Conservation (phyloP, 2,797 vertebrate species). For the Lacerta viridis region DNA sequence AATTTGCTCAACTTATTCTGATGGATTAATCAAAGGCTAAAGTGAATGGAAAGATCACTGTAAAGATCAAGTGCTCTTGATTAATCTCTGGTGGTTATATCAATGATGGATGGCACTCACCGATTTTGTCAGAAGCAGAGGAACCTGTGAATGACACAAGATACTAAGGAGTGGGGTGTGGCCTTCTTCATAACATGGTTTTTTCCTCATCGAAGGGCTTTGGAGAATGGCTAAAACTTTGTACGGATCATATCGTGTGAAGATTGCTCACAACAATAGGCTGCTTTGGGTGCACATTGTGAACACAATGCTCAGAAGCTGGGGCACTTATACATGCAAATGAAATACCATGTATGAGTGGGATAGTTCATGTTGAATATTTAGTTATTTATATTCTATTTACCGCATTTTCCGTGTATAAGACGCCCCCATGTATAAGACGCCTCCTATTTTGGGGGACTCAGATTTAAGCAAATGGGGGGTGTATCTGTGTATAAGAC, state of each 20-base stretch:
- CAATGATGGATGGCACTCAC: background rate
- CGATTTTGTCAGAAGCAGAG: background rate
- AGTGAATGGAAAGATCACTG: background rate
- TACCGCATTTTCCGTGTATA: too few species aligned
- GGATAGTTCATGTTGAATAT: too few species aligned
- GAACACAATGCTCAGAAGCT: background rate
- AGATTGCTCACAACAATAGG: background rate
- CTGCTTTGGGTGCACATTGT: background rate
- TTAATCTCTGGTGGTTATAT: background rate
- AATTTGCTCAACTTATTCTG: slow-evolving; percentile 8
- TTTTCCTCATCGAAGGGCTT: background rate
- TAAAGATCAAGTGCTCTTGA: background rate
- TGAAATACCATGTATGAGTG: background rate
- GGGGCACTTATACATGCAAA: background rate
- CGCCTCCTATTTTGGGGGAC: too few species aligned
- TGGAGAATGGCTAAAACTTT: background rate
- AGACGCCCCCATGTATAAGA: too few species aligned
- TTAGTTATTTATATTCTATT: too few species aligned
- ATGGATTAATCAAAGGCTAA: slow-evolving; percentile 15
- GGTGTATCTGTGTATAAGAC: too few species aligned
- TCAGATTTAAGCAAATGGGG: too few species aligned
- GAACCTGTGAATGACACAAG: background rate
- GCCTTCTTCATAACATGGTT: background rate
- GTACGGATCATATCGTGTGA: background rate
- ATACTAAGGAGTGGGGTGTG: background rate